These are phyloP conservation scores for Edolisoma coerulescens DNA, from an alignment of 2,113 vertebrate genomes.

Conservation along the genomic window DNA sequence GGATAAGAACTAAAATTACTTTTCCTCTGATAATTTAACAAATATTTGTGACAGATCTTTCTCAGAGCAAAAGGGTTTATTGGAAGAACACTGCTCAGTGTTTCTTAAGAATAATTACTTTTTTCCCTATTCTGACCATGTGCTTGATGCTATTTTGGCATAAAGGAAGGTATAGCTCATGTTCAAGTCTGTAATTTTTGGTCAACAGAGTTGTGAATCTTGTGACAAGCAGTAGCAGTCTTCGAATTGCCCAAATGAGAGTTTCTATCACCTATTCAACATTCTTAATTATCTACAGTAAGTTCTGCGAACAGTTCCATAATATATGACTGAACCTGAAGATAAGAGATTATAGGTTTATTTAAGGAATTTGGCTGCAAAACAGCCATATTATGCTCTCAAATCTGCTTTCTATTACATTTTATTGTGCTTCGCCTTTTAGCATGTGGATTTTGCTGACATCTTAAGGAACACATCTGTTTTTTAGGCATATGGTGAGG, in stretches of 20 bases:
- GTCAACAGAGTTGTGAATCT: not conserved
- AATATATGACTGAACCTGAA: not conserved
- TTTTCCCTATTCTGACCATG: not conserved
- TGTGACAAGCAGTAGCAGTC: not conserved
- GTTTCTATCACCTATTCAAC: not conserved
- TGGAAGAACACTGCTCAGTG: not conserved
- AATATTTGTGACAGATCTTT: not conserved
- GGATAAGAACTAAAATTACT: not conserved
- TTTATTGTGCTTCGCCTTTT: not conserved
- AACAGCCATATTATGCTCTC: not conserved
- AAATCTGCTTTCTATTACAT: not conserved
- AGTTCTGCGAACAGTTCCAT: not conserved
- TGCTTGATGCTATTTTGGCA: not conserved
- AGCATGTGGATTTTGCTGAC: not conserved
- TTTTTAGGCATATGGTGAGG: not conserved
- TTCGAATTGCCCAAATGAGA: not conserved
- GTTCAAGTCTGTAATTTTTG: not conserved
- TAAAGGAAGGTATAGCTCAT: not conserved
- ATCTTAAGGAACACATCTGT: not conserved
- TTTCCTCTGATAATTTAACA: not conserved
- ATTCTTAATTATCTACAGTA: not conserved
- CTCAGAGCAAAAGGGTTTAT: not conserved
- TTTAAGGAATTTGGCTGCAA: not conserved
- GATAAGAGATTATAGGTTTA: not conserved
- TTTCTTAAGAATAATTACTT: not conserved